Evolutionary conservation across 2,888 invertebrate genomes (phyloP).

Genomic region (Smittia sp.): DNA sequence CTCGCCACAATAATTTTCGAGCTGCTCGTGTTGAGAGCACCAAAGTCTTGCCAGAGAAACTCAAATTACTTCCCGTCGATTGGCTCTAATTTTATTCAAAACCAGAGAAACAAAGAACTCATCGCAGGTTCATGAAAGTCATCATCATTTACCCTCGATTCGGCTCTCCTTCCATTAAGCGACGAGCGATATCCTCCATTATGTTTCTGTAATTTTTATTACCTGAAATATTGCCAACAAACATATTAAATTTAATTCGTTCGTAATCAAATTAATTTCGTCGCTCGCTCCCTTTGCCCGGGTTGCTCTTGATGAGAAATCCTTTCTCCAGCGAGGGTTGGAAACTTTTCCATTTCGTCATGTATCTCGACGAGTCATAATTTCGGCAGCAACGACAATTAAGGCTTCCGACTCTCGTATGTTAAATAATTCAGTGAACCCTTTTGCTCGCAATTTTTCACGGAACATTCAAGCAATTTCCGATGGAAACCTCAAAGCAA

Average conservation of each 20-base stretch:
- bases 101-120: too few relatives aligned
- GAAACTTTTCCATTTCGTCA: not conserved
- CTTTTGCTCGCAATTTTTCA: not conserved
- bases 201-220: constrained; percentile 33
- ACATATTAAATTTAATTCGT: constrained; percentile 32
- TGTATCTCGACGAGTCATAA: not conserved
- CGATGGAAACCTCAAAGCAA: constrained; percentile 20
- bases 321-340: not conserved
- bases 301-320: not conserved
- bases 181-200: constrained; percentile 16
- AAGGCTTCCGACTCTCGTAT: not conserved
- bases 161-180: not conserved
- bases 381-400: not conserved
- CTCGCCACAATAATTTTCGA: not conserved
- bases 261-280: constrained; percentile 38
- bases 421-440: not conserved
- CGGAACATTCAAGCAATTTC: constrained; percentile 10
- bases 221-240: constrained; percentile 40
- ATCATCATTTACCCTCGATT: not conserved
- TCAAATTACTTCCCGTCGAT: too few relatives aligned
- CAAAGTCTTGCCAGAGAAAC: too few relatives aligned
- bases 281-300: not conserved
- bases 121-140: not conserved
- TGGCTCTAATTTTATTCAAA: too few relatives aligned
- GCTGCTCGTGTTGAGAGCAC: not conserved